These are phyloP conservation scores for Habropoda laboriosa DNA, from an alignment of 1,140 invertebrate species.

Conservation along the genomic window DNA sequence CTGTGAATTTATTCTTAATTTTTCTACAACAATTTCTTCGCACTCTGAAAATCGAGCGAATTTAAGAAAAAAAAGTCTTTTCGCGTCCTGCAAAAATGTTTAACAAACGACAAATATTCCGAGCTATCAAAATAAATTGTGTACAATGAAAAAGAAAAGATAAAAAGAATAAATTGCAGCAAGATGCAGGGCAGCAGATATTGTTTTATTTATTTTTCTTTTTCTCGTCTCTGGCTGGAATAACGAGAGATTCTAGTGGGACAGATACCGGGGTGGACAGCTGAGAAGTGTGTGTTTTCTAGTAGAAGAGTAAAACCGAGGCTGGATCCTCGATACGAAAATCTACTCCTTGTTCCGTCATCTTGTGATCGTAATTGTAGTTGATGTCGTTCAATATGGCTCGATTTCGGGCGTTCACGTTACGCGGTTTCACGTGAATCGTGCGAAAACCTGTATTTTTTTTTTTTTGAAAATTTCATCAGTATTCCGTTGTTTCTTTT, in stretches of 20 bases:
- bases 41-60: neutral
- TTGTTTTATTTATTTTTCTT: constrained; percentile 17
- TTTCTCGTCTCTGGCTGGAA: neutral
- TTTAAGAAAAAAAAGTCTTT: neutral
- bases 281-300: neutral
- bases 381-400: constrained; percentile 73
- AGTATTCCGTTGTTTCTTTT: too few relatives aligned
- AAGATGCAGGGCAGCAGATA: neutral
- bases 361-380: constrained; percentile 71
- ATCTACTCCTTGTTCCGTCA: constrained; percentile 75
- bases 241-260: neutral
- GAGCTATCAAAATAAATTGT: constrained; percentile 19
- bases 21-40: neutral
- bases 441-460: constrained; percentile 70
- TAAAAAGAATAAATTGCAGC: neutral
- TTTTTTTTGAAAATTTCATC: neutral
- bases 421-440: constrained; percentile 77
- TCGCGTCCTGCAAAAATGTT: neutral
- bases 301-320: constrained; percentile 64
- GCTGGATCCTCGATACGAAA: constrained; percentile 78
- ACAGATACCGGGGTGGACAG: constrained; percentile 19
- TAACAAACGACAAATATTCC: constrained; percentile 8
- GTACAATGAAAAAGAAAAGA: constrained; percentile 7
- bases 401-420: constrained; percentile 71
- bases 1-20: neutral